A percentile compares a stretch with the other conserved stretches of the same genome.
phyloP scores from a whole-genome alignment of 2,888 invertebrate genomes.

The Colostygia pectinataria region DNA sequence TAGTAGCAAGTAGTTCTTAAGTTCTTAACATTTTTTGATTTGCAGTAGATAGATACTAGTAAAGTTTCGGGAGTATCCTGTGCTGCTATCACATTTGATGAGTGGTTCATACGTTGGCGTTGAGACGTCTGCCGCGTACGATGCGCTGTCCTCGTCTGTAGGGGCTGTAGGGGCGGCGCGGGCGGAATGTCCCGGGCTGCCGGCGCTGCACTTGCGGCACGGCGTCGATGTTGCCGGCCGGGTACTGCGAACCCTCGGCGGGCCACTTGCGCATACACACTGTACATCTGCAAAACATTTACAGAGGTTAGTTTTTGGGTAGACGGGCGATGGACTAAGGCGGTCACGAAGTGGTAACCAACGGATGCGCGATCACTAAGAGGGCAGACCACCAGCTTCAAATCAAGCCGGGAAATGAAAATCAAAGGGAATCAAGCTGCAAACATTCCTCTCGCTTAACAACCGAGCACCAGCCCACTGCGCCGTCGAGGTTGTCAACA shows the following conservation, averaged over 20 bases:
- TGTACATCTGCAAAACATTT: slow-evolving; percentile 54
- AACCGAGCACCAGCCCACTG: too few species aligned
- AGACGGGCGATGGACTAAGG: too few species aligned
- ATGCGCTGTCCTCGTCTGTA: slow-evolving; percentile 31
- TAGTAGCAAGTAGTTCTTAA: too few species aligned
- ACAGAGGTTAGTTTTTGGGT: neutral
- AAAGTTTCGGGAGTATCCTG: slow-evolving; percentile 5
- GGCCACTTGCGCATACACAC: slow-evolving; percentile 68
- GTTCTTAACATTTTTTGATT: too few species aligned
- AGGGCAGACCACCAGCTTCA: too few species aligned
- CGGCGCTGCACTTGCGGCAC: slow-evolving; percentile 61
- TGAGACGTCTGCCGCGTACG: slow-evolving; percentile 51
- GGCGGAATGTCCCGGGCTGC: slow-evolving; percentile 5
- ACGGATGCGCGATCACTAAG: too few species aligned
- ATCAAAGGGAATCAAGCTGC: too few species aligned
- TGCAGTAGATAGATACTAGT: slow-evolving; percentile 1
- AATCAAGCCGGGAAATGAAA: too few species aligned
- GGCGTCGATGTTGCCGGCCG: slow-evolving; percentile 51
- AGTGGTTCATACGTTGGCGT: slow-evolving; percentile 6
- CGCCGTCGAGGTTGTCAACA: too few species aligned
- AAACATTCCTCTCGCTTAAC: too few species aligned
- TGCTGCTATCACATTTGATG: slow-evolving; percentile 32
- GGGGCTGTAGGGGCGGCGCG: slow-evolving; percentile 22
- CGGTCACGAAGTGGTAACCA: too few species aligned
- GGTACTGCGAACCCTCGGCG: slow-evolving; percentile 25